Conservation (phyloP, 2,888 invertebrate genomes). For the Agriotes lineatus region DNA sequence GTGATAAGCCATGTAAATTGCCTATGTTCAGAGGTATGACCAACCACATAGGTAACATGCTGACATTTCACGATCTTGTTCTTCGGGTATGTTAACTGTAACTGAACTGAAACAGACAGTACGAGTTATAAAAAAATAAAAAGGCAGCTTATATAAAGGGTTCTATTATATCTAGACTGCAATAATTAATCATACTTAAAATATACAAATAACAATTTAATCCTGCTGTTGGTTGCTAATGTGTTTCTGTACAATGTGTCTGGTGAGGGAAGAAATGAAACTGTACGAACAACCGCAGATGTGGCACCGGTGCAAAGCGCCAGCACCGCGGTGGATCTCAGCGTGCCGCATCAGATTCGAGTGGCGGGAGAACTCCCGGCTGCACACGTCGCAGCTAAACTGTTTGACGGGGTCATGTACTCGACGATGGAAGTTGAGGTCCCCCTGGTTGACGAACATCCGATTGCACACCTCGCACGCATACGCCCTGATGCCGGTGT, state of each 20-base stretch:
- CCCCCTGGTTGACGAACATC: slow-evolving; percentile 62
- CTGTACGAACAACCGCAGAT: slow-evolving; percentile 62
- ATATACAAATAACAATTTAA: too few relatives aligned
- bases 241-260: slow-evolving; percentile 62
- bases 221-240: not conserved
- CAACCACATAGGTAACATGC: too few relatives aligned
- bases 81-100: too few relatives aligned
- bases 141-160: too few relatives aligned
- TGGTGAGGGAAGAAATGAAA: slow-evolving; percentile 60
- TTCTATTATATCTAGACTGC: too few relatives aligned
- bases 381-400: slow-evolving; percentile 51
- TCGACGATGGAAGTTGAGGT: slow-evolving; percentile 65
- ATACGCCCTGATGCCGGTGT: slow-evolving; percentile 56
- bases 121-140: too few relatives aligned
- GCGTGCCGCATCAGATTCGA: slow-evolving; percentile 49
- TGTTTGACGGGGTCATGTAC: slow-evolving; percentile 57
- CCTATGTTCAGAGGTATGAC: too few relatives aligned
- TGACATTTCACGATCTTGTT: too few relatives aligned
- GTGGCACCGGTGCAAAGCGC: slow-evolving; percentile 54
- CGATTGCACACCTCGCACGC: slow-evolving; percentile 65
- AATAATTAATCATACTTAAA: too few relatives aligned
- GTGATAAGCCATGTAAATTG: too few relatives aligned
- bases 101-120: too few relatives aligned
- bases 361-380: slow-evolving; percentile 48
- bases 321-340: slow-evolving; percentile 51